These are phyloP conservation scores for Polydrusus pterygomalis DNA, from an alignment of 2,888 invertebrate genomes.

Conservation along the genomic window DNA sequence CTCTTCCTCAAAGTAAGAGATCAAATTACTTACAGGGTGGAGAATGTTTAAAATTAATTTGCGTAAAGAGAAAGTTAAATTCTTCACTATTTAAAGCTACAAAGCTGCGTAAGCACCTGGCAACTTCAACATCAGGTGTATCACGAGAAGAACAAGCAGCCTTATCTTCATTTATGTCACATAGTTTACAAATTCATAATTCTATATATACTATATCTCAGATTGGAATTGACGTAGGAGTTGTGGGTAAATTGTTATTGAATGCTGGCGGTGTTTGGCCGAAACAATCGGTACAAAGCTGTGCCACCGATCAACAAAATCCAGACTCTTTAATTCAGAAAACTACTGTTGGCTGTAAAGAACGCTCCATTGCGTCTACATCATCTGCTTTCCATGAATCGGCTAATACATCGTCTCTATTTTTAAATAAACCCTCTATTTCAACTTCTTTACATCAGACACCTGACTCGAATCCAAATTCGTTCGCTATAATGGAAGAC, in stretches of 20 bases:
- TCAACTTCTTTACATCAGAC: background rate
- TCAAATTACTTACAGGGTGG: background rate
- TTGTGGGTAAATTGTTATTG: background rate
- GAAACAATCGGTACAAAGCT: background rate
- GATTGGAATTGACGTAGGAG: background rate
- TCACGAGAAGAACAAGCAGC: background rate
- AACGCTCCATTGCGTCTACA: background rate
- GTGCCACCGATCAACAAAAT: background rate
- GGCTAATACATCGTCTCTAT: background rate
- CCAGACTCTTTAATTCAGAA: background rate
- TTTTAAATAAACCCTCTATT: background rate
- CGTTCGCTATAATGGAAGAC: background rate
- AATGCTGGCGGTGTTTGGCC: conserved; percentile 6
- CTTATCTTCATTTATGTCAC: conserved; percentile 11
- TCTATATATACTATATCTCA: conserved; percentile 9
- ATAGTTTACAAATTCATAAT: conserved; percentile 4
- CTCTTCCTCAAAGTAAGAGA: background rate
- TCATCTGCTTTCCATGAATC: background rate
- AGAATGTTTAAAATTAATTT: background rate
- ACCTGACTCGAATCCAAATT: background rate
- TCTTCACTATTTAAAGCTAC: background rate
- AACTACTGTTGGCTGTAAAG: background rate
- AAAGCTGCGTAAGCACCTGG: conserved; percentile 13
- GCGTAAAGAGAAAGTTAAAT: background rate
- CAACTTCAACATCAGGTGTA: conserved; percentile 9